Evolutionary conservation across 2,888 invertebrate genomes (phyloP), one percentile per base, ranked within the genome.

Genomic region (Lutraria lutraria): DNA sequence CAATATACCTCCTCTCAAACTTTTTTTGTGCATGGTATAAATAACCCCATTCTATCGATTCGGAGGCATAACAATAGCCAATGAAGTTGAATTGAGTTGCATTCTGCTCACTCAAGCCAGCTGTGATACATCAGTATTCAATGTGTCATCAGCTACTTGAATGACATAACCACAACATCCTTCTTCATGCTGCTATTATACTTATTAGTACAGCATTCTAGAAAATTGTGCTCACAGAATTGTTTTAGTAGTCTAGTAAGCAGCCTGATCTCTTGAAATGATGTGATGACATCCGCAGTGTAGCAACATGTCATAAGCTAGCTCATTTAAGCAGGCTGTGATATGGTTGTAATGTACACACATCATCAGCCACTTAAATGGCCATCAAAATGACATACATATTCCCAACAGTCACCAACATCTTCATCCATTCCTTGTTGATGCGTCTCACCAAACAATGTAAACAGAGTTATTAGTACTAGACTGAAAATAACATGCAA

Each of bases 321-420:
- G 93, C 93, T 93, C 93, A 92, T 93, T 92, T 92, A 93, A 93
- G 90, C 90, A 92, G 93, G 89, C 91, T 92, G 92, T 92, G 93
- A 92, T 93, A 92, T 92, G 93, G 83, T 52, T 43, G n/a, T 53
- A 52, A 43, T 34, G 60, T 12, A 76, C 29, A 86, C 93, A 93
- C 88, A 92, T 92, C 93, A 93, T 29, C 92, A 93, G 54, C 90
- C 91, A 90, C 91, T 93, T 93, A 92, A 89, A 93, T 84, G 91
- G 68, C 86, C 68, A 82, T 60, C 81, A 81, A 54, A 80, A 31
- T 63, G 83, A 83, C 83, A 68, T 68, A n/a, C n/a, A 68, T 68
- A n/a, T n/a, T 68, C 63, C n/a, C 63, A 25, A 25, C 25, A 68
- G 63, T 68, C 63, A 6, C 63, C 63, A 68, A 3, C 8, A n/a